These are phyloP conservation scores for Pemphigus obesinymphae DNA, from an alignment of 1,140 invertebrate genomes.

Conservation along the genomic window DNA sequence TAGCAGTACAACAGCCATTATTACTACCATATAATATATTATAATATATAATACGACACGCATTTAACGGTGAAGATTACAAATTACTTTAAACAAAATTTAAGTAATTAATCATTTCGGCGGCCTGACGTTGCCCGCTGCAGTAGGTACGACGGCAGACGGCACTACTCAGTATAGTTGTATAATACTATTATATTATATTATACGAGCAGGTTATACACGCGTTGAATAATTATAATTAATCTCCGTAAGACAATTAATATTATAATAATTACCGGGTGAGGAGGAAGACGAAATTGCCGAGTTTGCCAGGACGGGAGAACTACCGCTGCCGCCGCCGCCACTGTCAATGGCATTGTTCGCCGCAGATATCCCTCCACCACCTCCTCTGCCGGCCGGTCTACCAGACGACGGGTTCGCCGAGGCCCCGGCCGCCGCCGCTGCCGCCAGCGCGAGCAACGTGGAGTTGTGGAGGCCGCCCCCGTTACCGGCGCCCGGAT, in stretches of 20 bases:
- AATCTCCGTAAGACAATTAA: background rate
- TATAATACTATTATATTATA: background rate
- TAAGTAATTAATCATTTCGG: slow-evolving; percentile 25
- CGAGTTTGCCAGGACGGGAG: background rate
- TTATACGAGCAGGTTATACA: background rate
- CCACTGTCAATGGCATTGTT: background rate
- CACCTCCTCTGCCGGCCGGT: background rate
- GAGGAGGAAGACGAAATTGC: background rate
- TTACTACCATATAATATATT: background rate
- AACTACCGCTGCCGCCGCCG: background rate
- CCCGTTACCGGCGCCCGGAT: background rate
- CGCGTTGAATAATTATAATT: background rate
- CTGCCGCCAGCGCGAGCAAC: background rate
- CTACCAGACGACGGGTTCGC: background rate
- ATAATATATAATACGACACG: background rate
- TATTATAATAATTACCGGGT: background rate
- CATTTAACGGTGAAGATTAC: slow-evolving; percentile 5
- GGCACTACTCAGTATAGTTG: too few relatives aligned
- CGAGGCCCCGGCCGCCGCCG: background rate
- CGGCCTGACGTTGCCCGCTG: background rate
- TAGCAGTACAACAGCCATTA: background rate
- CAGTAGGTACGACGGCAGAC: background rate
- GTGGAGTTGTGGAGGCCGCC: background rate
- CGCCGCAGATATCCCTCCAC: background rate
- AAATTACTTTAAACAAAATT: slow-evolving; percentile 19